Evolutionary conservation across 2,113 vertebrate genomes (phyloP).

Genomic region (Phyllostomus discolor): DNA sequence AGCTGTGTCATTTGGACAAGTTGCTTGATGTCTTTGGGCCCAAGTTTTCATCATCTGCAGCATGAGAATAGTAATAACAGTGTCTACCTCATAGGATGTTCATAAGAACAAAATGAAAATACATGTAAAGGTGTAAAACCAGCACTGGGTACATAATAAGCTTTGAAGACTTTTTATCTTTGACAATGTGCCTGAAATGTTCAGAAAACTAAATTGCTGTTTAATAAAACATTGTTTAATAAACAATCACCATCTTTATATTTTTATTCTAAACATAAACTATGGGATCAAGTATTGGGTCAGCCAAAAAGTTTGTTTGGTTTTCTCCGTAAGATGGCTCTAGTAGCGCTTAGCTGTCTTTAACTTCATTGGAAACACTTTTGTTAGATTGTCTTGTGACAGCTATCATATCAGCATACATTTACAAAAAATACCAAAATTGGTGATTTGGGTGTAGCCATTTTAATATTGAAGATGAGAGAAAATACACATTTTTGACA

Average conservation of each 20-base stretch:
- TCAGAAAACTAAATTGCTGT: background rate
- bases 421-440: too few relatives aligned
- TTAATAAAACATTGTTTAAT: slow-evolving; percentile 47
- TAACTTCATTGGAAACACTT: too few relatives aligned
- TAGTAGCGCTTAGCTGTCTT: too few relatives aligned
- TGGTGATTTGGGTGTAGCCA: too few relatives aligned
- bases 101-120: background rate
- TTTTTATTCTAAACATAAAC: background rate
- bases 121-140: background rate
- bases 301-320: too few relatives aligned
- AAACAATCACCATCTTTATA: background rate
- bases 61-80: background rate
- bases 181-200: background rate
- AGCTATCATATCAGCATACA: too few relatives aligned
- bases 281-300: background rate
- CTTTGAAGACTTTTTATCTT: background rate
- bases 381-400: too few relatives aligned
- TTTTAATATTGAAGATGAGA: too few relatives aligned
- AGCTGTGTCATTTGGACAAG: background rate
- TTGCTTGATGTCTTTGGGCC: background rate
- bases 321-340: too few relatives aligned
- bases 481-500: too few relatives aligned
- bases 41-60: background rate
- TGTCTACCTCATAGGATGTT: background rate
- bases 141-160: background rate